A percentile compares a stretch with the other conserved stretches of the same genome.
phyloP scores from a whole-genome alignment of 2,888 invertebrate genomes.

The Philereme vetulata region DNA sequence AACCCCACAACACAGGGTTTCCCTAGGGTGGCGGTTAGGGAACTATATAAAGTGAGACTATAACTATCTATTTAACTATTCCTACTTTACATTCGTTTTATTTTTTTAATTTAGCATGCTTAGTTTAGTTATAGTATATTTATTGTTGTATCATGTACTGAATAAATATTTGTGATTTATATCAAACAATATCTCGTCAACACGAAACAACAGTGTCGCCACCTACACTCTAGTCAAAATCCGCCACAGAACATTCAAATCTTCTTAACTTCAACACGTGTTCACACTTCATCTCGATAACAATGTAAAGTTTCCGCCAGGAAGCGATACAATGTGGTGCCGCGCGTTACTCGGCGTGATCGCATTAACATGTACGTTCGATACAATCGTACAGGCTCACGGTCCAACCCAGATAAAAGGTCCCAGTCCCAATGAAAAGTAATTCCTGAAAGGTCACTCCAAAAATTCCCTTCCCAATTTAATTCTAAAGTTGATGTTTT shows the following conservation, averaged over 20 bases:
- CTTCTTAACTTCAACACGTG: conserved; percentile 11
- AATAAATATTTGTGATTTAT: too few relatives aligned
- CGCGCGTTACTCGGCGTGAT: conserved; percentile 61
- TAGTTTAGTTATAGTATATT: too few relatives aligned
- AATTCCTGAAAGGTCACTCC: conserved; percentile 45
- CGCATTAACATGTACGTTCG: conserved; percentile 77
- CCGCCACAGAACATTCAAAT: conserved; percentile 12
- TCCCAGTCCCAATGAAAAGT: conserved; percentile 62
- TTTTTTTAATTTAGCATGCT: too few relatives aligned
- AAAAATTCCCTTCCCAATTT: background rate
- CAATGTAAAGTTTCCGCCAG: conserved; percentile 40
- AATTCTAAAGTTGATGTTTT: background rate
- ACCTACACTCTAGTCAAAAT: conserved; percentile 20
- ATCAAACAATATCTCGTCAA: background rate
- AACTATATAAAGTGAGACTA: too few relatives aligned
- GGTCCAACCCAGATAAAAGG: conserved; percentile 73
- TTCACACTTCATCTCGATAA: conserved; percentile 32
- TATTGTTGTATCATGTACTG: too few relatives aligned
- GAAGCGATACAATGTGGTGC: conserved; percentile 69
- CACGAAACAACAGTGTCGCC: conserved; percentile 16
- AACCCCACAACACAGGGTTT: too few relatives aligned
- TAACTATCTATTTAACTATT: too few relatives aligned
- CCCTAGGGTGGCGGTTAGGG: too few relatives aligned
- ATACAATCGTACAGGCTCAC: conserved; percentile 57
- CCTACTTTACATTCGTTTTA: too few relatives aligned